Conservation (phyloP, 2,113 vertebrate species). For the Dromas ardeola region DNA sequence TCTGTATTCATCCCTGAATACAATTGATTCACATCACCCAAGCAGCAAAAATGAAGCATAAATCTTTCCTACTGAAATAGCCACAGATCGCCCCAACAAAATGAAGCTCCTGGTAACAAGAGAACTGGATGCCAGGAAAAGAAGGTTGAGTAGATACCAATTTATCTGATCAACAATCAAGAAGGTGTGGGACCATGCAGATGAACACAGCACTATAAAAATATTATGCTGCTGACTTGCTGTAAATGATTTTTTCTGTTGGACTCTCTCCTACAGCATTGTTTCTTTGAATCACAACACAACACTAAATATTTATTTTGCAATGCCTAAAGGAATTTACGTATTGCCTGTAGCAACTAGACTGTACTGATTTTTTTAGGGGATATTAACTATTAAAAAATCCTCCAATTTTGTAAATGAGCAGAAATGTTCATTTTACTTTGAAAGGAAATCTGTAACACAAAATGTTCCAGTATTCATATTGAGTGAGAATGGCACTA, state of each 20-base stretch:
- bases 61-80: not conserved
- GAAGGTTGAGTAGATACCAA: not conserved
- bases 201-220: not conserved
- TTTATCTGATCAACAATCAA: not conserved
- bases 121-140: not conserved
- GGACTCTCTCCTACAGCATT: not conserved
- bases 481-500: not conserved
- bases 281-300: not conserved
- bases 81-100: not conserved
- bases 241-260: not conserved
- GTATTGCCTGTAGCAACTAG: not conserved
- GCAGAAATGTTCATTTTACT: not conserved
- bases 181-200: not conserved
- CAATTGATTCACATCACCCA: conserved; percentile 14
- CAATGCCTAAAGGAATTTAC: not conserved
- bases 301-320: not conserved
- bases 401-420: not conserved
- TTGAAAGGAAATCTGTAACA: conserved; percentile 6
- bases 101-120: not conserved
- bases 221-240: not conserved
- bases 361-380: not conserved
- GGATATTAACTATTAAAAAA: not conserved
- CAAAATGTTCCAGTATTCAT: not conserved
- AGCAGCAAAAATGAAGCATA: not conserved
- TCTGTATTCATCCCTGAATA: not conserved